Base-by-base conservation (phyloP, 2,888 invertebrate species). In the Andrena trimmerana region DNA sequence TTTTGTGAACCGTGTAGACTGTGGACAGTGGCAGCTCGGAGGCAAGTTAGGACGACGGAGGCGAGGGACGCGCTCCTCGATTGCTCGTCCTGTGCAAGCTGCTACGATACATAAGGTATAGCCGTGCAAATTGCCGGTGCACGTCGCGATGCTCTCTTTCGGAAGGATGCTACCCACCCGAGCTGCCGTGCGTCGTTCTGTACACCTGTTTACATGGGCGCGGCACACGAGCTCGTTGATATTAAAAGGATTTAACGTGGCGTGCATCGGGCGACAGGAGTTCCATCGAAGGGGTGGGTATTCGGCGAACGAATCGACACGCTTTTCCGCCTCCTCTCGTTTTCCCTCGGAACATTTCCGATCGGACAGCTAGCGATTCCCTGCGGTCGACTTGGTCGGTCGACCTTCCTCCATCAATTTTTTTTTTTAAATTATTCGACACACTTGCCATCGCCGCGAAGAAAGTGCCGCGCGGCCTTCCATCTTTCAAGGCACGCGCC, bases 191-290 rank as follows among this genome's bases (percentile, higher is more conserved):
- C 42, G 42, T 24, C 78, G 68, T 76, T 76, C 48, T 20, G 77
- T 69, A 82, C 85, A 86, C 85, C 82, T 86, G 85, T 85, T 85
- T 79, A 78, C 70, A 76, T 13, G 67, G 20, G 57, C 13, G 62
- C 57, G 31, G 66, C 65, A 31, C 50, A 54, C 68, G 36, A 59
- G n/a, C 50, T 24, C 54, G 42, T 59, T 33, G 67, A 60, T 81
- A 76, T 81, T 73, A 71, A 81, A 84, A 78, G 81, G 73, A 78
- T 63, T 76, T 70, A 62, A 71, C 84, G 54, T 62, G 63, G 78
- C 68, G 72, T 69, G 48, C 31, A 59, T 72, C 71, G 65, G 59
- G 63, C 33, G 63, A 33, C 69, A n/a, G 36, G 63, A 78, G 68
- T 66, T 59, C 42, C 74, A 66, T 60, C 54, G n/a, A 33, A 59